phyloP scores from a whole-genome alignment of 1,140 invertebrate genomes.

The Paraescarpia echinospica region DNA sequence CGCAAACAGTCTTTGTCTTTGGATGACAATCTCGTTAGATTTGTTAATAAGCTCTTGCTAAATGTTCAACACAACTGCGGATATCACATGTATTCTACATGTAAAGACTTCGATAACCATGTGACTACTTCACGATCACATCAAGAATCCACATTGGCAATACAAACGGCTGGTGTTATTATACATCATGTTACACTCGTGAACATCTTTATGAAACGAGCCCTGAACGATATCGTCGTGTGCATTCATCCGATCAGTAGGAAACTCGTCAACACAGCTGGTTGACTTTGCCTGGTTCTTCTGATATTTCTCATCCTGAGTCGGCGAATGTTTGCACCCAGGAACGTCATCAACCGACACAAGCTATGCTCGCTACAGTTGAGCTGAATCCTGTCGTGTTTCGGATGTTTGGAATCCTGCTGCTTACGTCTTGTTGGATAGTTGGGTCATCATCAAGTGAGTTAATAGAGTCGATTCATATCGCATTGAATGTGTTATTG shows the following conservation, averaged over 20 bases:
- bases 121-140: neutral
- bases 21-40: no score
- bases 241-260: neutral
- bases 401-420: neutral
- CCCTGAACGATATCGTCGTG: neutral
- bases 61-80: no score
- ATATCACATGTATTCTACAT: neutral
- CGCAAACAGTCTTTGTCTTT: no score
- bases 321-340: neutral
- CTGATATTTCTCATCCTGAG: neutral
- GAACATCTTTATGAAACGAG: neutral
- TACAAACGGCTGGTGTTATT: neutral
- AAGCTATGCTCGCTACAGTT: neutral
- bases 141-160: neutral
- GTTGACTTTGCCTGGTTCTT: neutral
- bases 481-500: neutral
- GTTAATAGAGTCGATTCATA: neutral
- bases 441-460: neutral
- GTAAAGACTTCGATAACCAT: neutral
- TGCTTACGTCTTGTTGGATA: neutral
- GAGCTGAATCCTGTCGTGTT: neutral
- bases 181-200: neutral
- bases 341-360: neutral
- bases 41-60: no score
- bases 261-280: neutral